Evolutionary conservation across 2,888 invertebrate genomes (phyloP).

Genomic region (Tetranychus truncatus): DNA sequence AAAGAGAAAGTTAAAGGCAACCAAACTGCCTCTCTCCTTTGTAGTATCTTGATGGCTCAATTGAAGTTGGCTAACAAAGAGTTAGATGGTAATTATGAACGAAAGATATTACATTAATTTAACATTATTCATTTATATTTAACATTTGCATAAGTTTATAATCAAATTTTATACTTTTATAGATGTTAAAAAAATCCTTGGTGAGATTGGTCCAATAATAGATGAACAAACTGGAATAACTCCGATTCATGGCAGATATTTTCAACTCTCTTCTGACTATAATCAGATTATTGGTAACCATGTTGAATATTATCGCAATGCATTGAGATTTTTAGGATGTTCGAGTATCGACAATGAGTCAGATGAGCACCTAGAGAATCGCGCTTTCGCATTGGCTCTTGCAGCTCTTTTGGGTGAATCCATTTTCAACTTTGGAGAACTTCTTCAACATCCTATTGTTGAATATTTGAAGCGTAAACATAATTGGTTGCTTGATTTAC

Average conservation of each 20-base stretch:
- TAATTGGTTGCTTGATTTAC: constrained; percentile 67
- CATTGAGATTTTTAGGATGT: constrained; percentile 58
- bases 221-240: constrained; percentile 81
- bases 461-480: constrained; percentile 58
- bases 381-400: constrained; percentile 75
- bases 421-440: constrained; percentile 89
- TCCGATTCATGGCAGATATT: constrained; percentile 79
- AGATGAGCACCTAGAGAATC: constrained; percentile 46
- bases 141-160: constrained; percentile 5
- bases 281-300: constrained; percentile 68
- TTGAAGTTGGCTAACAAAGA: constrained; percentile 34
- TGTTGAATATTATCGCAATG: constrained; percentile 83
- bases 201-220: constrained; percentile 61
- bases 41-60: constrained; percentile 51
- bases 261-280: constrained; percentile 74
- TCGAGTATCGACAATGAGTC: constrained; percentile 44
- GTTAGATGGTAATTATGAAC: constrained; percentile 28
- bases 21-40: constrained; percentile 69
- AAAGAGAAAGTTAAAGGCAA: constrained; percentile 47
- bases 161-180: constrained; percentile 4
- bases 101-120: too few relatives aligned
- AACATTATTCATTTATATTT: neutral
- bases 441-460: constrained; percentile 83
- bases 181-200: constrained; percentile 45
- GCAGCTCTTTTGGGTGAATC: constrained; percentile 85